These are phyloP conservation scores for Parthenolecanium corni DNA, from an alignment of 2,888 invertebrate genomes.

Conservation along the genomic window DNA sequence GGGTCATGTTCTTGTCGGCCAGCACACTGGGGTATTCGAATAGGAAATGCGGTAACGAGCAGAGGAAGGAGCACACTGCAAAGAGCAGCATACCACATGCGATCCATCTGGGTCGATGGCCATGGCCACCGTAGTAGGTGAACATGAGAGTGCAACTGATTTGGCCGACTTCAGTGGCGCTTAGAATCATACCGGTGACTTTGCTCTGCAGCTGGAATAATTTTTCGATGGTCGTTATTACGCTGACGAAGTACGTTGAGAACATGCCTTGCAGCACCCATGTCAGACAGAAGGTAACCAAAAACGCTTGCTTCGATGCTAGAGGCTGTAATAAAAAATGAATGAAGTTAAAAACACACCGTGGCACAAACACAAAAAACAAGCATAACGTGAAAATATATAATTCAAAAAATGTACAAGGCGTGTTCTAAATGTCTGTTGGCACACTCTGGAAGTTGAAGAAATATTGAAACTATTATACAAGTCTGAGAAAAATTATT, in stretches of 20 bases:
- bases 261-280: conserved; percentile 81
- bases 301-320: conserved; percentile 77
- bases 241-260: conserved; percentile 86
- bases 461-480: no score
- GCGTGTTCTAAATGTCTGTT: no score
- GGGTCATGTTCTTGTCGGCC: not conserved
- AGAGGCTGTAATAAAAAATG: conserved; percentile 42
- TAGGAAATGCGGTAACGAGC: conserved; percentile 76
- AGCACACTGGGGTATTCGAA: conserved; percentile 52
- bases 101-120: conserved; percentile 87
- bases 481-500: no score
- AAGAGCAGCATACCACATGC: conserved; percentile 80
- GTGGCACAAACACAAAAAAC: no score
- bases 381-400: no score
- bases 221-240: conserved; percentile 86
- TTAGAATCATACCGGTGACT: conserved; percentile 78
- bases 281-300: conserved; percentile 75
- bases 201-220: conserved; percentile 83
- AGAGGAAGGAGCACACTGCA: conserved; percentile 72
- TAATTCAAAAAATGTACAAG: no score
- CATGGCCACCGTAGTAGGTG: conserved; percentile 82
- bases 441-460: no score
- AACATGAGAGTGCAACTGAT: conserved; percentile 77
- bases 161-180: conserved; percentile 86
- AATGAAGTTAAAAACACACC: no score